Evolutionary conservation across 1,140 invertebrate species (phyloP).

Genomic region (Drosophila setifemur): DNA sequence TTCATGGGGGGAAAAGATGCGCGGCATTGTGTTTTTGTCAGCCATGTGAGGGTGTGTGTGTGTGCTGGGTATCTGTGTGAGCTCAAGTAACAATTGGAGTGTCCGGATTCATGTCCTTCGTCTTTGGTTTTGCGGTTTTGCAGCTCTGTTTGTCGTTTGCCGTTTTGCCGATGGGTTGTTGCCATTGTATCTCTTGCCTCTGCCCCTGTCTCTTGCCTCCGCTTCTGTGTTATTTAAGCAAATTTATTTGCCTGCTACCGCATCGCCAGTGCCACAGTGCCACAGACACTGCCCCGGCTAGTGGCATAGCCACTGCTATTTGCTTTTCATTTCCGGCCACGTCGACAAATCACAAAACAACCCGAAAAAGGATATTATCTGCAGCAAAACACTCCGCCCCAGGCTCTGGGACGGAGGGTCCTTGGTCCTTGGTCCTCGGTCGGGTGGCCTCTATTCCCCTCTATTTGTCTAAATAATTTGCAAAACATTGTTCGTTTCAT

Average conservation of each 20-base stretch:
- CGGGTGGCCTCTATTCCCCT: conserved; percentile 3
- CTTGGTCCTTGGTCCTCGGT: too few species aligned
- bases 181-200: conserved; percentile 19
- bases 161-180: conserved; percentile 40
- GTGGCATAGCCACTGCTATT: conserved; percentile 54
- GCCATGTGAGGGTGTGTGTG: conserved; percentile 19
- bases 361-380: conserved; percentile 75
- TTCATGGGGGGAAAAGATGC: conserved; percentile 5
- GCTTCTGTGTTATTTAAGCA: conserved; percentile 60
- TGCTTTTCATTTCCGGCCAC: conserved; percentile 79
- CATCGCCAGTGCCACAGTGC: neutral
- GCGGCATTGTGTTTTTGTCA: conserved; percentile 57
- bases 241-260: conserved; percentile 46
- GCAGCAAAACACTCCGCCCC: conserved; percentile 61
- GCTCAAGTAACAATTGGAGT: conserved; percentile 31
- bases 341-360: conserved; percentile 73
- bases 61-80: conserved; percentile 7
- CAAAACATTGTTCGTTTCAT: conserved; percentile 61
- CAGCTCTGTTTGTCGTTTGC: conserved; percentile 51
- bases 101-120: conserved; percentile 16
- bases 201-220: too few species aligned
- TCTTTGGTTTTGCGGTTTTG: conserved; percentile 44
- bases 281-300: neutral
- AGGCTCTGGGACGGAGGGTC: too few species aligned
- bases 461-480: conserved; percentile 78